A percentile compares a stretch with the other conserved stretches of the same genome.
These are phyloP conservation scores for Leuctra nigra DNA, from an alignment of 2,888 invertebrate species.

Conservation along the genomic window DNA sequence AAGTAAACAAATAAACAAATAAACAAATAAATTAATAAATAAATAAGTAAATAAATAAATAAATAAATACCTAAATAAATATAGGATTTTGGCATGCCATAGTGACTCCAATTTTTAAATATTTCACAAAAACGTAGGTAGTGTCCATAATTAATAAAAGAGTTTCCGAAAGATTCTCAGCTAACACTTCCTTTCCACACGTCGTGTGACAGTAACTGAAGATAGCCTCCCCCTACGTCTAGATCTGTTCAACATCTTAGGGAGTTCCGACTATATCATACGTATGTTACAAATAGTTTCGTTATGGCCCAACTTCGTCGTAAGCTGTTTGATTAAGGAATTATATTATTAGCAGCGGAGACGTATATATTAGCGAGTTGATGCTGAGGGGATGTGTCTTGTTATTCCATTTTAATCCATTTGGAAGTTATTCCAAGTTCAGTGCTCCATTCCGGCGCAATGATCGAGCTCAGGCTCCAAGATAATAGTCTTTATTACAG, in stretches of 20 bases:
- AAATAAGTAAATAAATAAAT: too few relatives aligned
- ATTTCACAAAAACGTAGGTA: too few relatives aligned
- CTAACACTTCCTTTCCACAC: too few relatives aligned
- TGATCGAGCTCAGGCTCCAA: neutral
- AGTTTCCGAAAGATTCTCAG: too few relatives aligned
- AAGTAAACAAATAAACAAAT: too few relatives aligned
- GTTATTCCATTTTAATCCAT: slow-evolving; percentile 7
- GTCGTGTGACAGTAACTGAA: neutral
- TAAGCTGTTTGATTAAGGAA: slow-evolving; percentile 17
- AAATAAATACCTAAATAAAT: too few relatives aligned
- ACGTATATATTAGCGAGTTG: slow-evolving; percentile 16
- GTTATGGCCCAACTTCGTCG: slow-evolving; percentile 1
- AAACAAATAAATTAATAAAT: too few relatives aligned
- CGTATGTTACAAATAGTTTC: slow-evolving; percentile 17
- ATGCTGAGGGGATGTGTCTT: neutral
- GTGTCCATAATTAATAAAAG: too few relatives aligned
- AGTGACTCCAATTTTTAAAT: too few relatives aligned
- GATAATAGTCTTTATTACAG: neutral
- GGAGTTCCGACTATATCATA: neutral
- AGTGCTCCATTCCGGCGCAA: neutral
- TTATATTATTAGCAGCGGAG: slow-evolving; percentile 15
- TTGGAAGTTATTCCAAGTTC: neutral
- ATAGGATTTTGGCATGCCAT: too few relatives aligned
- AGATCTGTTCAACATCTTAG: too few relatives aligned
- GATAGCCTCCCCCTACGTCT: too few relatives aligned